Evolutionary conservation across 2,113 vertebrate genomes (phyloP).

Genomic region (Cryptotis parvus): DNA sequence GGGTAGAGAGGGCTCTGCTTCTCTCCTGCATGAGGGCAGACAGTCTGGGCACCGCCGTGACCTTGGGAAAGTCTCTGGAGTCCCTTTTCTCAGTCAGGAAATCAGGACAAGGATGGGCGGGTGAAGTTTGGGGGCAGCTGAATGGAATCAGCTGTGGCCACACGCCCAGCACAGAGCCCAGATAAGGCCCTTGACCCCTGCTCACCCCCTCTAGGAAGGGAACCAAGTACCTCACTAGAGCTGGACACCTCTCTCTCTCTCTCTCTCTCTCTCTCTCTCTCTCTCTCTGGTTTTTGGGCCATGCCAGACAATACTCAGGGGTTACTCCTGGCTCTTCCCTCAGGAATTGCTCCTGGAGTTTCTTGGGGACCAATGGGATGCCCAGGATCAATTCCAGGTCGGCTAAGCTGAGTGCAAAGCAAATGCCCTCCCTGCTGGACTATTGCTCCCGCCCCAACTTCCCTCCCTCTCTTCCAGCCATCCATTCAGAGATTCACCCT

Average conservation of each 20-base stretch:
- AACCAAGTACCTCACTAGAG: background rate
- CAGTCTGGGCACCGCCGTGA: constrained; percentile 46
- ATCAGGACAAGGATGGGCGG: background rate
- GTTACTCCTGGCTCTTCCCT: too few relatives aligned
- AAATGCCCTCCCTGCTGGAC: too few relatives aligned
- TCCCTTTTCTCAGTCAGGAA: constrained; percentile 46
- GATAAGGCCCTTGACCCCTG: background rate
- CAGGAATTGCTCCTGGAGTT: too few relatives aligned
- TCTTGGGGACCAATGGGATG: too few relatives aligned
- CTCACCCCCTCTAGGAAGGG: constrained; percentile 5
- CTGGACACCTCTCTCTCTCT: background rate
- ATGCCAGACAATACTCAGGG: too few relatives aligned
- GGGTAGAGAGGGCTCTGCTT: background rate
- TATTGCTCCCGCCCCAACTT: background rate
- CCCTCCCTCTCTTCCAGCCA: background rate
- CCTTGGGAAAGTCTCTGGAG: constrained; percentile 70
- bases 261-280: too few relatives aligned
- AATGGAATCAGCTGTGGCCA: background rate
- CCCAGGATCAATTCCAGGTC: too few relatives aligned
- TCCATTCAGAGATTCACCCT: too few relatives aligned
- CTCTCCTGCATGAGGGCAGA: constrained; percentile 23
- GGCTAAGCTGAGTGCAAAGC: too few relatives aligned
- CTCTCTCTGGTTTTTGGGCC: constrained; percentile 31
- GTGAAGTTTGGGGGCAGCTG: background rate
- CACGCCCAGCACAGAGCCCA: background rate